Evolutionary conservation across 2,888 invertebrate species (phyloP).

Genomic region (Allolobophora icterica): DNA sequence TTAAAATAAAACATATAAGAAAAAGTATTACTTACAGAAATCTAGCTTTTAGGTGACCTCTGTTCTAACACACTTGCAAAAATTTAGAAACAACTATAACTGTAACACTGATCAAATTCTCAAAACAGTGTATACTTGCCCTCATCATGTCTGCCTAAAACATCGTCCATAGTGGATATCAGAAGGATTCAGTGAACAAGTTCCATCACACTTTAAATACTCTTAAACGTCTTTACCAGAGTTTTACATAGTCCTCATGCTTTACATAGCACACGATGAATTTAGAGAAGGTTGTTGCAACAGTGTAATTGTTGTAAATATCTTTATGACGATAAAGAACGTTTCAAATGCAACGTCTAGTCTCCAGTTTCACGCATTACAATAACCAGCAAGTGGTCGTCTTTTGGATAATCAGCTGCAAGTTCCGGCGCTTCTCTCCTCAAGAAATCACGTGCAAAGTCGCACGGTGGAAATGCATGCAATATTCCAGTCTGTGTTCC

Average conservation of each 20-base stretch:
- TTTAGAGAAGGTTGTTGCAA: neutral
- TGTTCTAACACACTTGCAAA: neutral
- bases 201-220: neutral
- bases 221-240: neutral
- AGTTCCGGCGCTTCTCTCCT: slow-evolving; percentile 88
- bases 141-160: neutral
- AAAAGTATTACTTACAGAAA: neutral
- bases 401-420: slow-evolving; percentile 83
- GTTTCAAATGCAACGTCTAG: neutral
- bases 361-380: slow-evolving; percentile 27
- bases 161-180: neutral
- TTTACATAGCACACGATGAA: neutral
- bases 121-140: neutral
- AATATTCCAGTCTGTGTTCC: slow-evolving; percentile 79
- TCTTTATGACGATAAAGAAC: slow-evolving; percentile 10
- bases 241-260: neutral
- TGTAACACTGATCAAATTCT: neutral
- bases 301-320: neutral
- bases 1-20: neutral
- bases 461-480: slow-evolving; percentile 95
- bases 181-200: neutral
- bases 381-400: slow-evolving; percentile 75
- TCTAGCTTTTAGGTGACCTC: neutral
- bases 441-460: slow-evolving; percentile 88
- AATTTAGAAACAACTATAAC: neutral